A percentile compares a stretch with the other conserved stretches of the same genome.
Conservation (phyloP, 2,888 invertebrate genomes). For the Sceliomorpha sp. region DNA sequence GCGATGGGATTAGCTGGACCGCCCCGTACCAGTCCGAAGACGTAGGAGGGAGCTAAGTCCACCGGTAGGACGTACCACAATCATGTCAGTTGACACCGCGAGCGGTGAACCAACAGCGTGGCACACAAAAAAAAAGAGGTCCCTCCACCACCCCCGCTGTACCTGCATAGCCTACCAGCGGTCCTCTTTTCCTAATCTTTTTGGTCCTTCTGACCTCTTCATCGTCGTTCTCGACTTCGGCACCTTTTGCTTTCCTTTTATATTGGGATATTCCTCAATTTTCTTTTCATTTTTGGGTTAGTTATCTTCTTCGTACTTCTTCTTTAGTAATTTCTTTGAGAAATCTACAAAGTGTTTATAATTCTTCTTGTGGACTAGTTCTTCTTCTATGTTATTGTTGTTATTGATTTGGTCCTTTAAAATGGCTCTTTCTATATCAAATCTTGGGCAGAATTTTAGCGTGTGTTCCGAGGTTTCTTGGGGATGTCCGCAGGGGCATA, state of each 20-base stretch:
- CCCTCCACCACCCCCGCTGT: too few relatives aligned
- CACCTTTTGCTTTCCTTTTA: background rate
- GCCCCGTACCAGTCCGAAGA: constrained; percentile 34
- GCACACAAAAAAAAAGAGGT: too few relatives aligned
- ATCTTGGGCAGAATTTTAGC: constrained; percentile 12
- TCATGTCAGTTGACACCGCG: constrained; percentile 72
- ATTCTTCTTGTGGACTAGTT: too few relatives aligned
- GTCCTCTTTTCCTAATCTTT: constrained; percentile 6
- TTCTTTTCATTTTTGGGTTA: too few relatives aligned
- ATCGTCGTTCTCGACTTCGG: background rate
- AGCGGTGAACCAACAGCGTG: constrained; percentile 81
- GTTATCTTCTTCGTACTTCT: too few relatives aligned
- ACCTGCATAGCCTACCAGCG: constrained; percentile 5
- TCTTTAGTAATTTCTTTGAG: too few relatives aligned
- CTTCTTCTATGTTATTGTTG: background rate
- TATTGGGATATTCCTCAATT: background rate
- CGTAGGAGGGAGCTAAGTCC: constrained; percentile 62
- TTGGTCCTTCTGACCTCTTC: background rate
- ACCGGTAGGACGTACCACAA: constrained; percentile 68
- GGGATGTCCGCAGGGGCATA: constrained; percentile 23
- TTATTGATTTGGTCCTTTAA: background rate
- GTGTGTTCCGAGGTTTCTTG: constrained; percentile 24
- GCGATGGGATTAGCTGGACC: constrained; percentile 72
- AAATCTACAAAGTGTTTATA: too few relatives aligned
- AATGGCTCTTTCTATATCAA: background rate